Conservation (phyloP, 2,888 invertebrate genomes). For the Monoplex corrugatus region DNA sequence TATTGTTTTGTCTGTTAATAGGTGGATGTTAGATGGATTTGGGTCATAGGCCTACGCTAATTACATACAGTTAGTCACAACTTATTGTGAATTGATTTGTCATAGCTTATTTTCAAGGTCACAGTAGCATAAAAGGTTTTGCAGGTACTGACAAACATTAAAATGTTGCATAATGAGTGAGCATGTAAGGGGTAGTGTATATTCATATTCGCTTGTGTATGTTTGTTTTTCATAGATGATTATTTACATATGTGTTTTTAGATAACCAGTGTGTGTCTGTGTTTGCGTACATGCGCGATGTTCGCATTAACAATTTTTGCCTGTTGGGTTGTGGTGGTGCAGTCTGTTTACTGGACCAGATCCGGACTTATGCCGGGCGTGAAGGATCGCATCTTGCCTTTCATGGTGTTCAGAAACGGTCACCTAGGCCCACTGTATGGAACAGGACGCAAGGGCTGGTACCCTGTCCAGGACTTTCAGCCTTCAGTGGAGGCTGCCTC, state of each 20-base stretch:
- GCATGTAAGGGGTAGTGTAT: too few species aligned
- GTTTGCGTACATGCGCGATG: neutral
- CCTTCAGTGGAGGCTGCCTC: neutral
- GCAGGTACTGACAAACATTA: too few species aligned
- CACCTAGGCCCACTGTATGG: slow-evolving; percentile 34
- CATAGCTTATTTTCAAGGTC: too few species aligned
- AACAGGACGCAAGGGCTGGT: neutral
- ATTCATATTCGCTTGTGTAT: too few species aligned
- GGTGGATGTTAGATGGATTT: too few species aligned
- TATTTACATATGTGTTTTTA: too few species aligned
- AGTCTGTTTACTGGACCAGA: slow-evolving; percentile 10
- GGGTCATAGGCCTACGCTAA: too few species aligned
- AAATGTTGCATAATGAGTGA: too few species aligned
- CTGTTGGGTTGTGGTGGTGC: neutral
- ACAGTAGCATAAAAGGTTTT: too few species aligned
- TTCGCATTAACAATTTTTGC: neutral
- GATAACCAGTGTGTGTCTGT: neutral
- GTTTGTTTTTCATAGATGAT: too few species aligned
- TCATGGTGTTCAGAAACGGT: slow-evolving; percentile 36
- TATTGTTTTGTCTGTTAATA: neutral
- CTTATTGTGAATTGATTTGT: too few species aligned
- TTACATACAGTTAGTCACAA: too few species aligned
- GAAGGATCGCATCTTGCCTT: slow-evolving; percentile 29
- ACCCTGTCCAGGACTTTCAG: neutral
- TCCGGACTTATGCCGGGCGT: neutral